These are phyloP conservation scores for Trochalopteron elliotii DNA, from an alignment of 2,113 vertebrate species.

Conservation along the genomic window DNA sequence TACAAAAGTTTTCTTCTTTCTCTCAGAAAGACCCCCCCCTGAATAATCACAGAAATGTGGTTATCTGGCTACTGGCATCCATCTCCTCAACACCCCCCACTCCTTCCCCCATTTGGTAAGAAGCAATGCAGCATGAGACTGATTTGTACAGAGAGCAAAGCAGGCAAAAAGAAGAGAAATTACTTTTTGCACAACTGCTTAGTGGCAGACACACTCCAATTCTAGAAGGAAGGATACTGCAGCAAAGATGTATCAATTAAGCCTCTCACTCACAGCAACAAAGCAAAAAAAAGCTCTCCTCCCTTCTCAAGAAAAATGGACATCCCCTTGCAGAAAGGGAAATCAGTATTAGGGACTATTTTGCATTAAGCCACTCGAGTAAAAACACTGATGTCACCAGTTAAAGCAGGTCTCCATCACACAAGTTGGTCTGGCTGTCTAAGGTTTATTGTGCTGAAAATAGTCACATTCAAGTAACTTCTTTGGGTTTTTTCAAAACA, in stretches of 20 bases:
- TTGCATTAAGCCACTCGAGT: not conserved
- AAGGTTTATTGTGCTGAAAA: not conserved
- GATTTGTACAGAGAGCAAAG: not conserved
- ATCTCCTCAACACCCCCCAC: not conserved
- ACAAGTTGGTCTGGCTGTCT: not conserved
- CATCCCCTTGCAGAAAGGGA: not conserved
- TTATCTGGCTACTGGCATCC: not conserved
- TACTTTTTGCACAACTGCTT: not conserved
- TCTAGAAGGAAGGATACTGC: not conserved
- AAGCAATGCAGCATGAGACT: not conserved
- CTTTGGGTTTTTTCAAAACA: not conserved
- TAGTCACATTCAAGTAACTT: not conserved
- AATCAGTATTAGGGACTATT: not conserved
- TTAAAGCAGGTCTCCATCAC: not conserved
- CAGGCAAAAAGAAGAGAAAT: not conserved
- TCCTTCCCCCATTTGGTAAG: not conserved
- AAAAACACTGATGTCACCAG: not conserved
- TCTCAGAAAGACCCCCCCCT: not conserved
- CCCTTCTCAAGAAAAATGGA: not conserved
- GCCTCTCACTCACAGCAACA: not conserved
- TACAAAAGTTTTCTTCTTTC: not conserved
- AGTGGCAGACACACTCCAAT: not conserved
- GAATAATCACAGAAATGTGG: not conserved
- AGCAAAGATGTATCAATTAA: not conserved
- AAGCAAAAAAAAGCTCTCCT: not conserved